Conservation (phyloP, 2,888 invertebrate species). For the Leucoptera coffeella region DNA sequence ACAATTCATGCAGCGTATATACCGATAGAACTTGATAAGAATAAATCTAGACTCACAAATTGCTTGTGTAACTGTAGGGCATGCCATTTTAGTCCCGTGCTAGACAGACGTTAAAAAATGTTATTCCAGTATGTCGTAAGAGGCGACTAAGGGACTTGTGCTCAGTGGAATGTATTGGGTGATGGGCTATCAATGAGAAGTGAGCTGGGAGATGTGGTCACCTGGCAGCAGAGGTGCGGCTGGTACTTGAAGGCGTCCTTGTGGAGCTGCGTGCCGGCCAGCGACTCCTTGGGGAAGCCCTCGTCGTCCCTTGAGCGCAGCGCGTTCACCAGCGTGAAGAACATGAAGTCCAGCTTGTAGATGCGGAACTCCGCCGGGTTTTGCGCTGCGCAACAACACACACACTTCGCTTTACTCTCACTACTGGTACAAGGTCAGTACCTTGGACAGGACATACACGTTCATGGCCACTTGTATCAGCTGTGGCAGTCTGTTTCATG, state of each 20-base stretch:
- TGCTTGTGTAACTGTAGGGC: too few relatives aligned
- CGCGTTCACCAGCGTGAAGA: conserved; percentile 20
- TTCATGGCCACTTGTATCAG: too few relatives aligned
- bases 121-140: neutral
- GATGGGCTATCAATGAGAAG: neutral
- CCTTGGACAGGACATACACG: too few relatives aligned
- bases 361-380: conserved; percentile 23
- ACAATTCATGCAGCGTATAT: too few relatives aligned
- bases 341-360: conserved; percentile 23
- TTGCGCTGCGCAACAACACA: conserved; percentile 15
- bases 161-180: too few relatives aligned
- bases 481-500: too few relatives aligned
- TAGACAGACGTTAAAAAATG: neutral
- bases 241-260: conserved; percentile 28
- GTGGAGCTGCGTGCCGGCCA: conserved; percentile 19
- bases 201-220: too few relatives aligned
- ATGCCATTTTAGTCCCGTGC: conserved; percentile 10
- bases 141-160: neutral
- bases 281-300: conserved; percentile 25
- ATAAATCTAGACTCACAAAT: neutral
- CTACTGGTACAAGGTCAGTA: too few relatives aligned
- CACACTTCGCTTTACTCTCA: too few relatives aligned
- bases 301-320: conserved; percentile 13
- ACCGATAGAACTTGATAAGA: too few relatives aligned
- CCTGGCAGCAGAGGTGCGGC: conserved; percentile 22